Evolutionary conservation across 1,140 invertebrate species (phyloP).

Genomic region (Magallana gigas): DNA sequence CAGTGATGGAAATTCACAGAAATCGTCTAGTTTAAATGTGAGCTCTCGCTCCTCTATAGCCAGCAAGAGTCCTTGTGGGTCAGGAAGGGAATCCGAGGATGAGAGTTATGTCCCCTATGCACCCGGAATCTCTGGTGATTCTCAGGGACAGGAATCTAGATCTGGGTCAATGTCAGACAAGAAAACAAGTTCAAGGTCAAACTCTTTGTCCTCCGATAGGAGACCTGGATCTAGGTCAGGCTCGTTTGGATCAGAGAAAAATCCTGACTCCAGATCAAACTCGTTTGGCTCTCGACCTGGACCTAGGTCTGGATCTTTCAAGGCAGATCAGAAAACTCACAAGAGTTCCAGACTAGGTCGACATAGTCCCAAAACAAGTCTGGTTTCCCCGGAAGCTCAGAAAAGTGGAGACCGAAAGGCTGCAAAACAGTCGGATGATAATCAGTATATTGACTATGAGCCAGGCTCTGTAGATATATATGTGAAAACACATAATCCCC

Average conservation of each 20-base stretch:
- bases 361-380: not conserved
- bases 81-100: constrained; percentile 67
- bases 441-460: constrained; percentile 53
- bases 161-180: not conserved
- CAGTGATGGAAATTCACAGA: constrained; percentile 63
- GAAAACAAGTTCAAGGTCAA: constrained; percentile 18
- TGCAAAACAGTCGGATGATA: constrained; percentile 41
- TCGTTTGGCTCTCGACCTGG: not conserved
- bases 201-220: not conserved
- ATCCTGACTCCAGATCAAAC: constrained; percentile 17
- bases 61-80: constrained; percentile 57
- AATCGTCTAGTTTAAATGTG: constrained; percentile 42
- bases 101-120: constrained; percentile 65
- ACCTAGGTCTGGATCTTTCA: constrained; percentile 28
- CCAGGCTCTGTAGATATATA: constrained; percentile 35
- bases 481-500: not conserved
- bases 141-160: not conserved
- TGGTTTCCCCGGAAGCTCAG: not conserved
- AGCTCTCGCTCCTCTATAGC: constrained; percentile 46
- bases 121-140: constrained; percentile 37
- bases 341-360: not conserved
- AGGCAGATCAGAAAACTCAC: not conserved
- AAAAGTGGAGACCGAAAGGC: constrained; percentile 32
- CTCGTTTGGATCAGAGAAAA: constrained; percentile 31
- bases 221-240: constrained; percentile 19